phyloP scores from a whole-genome alignment of 2,113 vertebrate species.

The Picathartes gymnocephalus region DNA sequence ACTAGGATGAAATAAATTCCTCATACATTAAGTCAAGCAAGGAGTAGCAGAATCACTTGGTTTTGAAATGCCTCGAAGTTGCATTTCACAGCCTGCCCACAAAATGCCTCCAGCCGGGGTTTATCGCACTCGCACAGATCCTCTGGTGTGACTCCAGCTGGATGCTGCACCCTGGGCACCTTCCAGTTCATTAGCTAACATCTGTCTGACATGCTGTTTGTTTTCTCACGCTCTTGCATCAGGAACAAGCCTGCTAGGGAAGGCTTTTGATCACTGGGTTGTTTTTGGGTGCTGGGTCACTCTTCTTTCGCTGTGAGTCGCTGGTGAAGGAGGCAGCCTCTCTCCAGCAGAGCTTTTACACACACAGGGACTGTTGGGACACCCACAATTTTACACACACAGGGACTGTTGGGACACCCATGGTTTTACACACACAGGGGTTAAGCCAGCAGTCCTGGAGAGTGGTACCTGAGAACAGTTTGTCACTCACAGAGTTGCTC shows the following conservation, averaged over 20 bases:
- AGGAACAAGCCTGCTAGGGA: not conserved
- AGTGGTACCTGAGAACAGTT: not conserved
- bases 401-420: not conserved
- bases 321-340: not conserved
- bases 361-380: too few species aligned
- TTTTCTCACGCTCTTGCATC: not conserved
- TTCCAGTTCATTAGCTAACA: constrained; percentile 1
- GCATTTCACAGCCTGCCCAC: not conserved
- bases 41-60: not conserved
- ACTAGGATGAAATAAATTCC: not conserved
- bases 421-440: not conserved
- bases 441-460: not conserved
- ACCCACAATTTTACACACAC: not conserved
- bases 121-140: not conserved
- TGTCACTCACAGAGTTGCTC: not conserved
- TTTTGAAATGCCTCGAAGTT: not conserved
- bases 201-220: not conserved
- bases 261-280: not conserved
- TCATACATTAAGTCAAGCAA: not conserved
- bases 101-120: not conserved
- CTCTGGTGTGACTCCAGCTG: not conserved
- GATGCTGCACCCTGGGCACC: not conserved
- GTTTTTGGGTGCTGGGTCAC: not conserved
- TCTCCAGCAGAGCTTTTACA: not conserved
- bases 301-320: not conserved